phyloP scores from a whole-genome alignment of 2,888 invertebrate genomes.

The Drosophila pseudotakahashii region DNA sequence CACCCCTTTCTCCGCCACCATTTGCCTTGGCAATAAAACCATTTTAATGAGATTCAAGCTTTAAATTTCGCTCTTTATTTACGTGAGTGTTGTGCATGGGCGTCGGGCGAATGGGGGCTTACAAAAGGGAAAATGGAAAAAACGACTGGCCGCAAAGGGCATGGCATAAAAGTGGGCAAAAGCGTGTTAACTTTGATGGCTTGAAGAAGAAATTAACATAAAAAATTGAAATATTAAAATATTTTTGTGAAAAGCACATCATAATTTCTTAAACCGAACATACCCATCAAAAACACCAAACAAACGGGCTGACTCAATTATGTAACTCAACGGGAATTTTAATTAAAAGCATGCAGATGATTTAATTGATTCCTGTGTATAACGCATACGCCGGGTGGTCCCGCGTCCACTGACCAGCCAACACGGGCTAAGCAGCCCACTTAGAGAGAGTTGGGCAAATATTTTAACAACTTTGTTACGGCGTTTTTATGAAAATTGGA shows the following conservation, averaged over 20 bases:
- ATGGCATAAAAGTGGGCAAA: slow-evolving; percentile 34
- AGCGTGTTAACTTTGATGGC: slow-evolving; percentile 23
- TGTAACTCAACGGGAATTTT: slow-evolving; percentile 64
- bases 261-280: too few species aligned
- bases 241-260: too few species aligned
- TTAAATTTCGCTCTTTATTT: slow-evolving; percentile 77
- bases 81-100: slow-evolving; percentile 54
- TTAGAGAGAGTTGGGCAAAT: slow-evolving; percentile 59
- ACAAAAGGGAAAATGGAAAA: background rate
- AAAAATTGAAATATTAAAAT: too few species aligned
- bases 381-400: slow-evolving; percentile 25
- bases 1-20: slow-evolving; percentile 5
- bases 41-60: slow-evolving; percentile 78
- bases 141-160: slow-evolving; percentile 25
- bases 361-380: slow-evolving; percentile 67
- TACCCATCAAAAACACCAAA: slow-evolving; percentile 4
- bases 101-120: slow-evolving; percentile 28
- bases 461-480: slow-evolving; percentile 75
- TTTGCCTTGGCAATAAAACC: slow-evolving; percentile 66
- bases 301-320: slow-evolving; percentile 69
- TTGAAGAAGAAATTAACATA: background rate
- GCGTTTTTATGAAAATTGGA: slow-evolving; percentile 69
- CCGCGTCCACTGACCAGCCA: slow-evolving; percentile 1
- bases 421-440: slow-evolving; percentile 29
- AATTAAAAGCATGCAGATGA: slow-evolving; percentile 74